phyloP scores from a whole-genome alignment of 2,888 invertebrate genomes.

The Microctonus hyperodae region DNA sequence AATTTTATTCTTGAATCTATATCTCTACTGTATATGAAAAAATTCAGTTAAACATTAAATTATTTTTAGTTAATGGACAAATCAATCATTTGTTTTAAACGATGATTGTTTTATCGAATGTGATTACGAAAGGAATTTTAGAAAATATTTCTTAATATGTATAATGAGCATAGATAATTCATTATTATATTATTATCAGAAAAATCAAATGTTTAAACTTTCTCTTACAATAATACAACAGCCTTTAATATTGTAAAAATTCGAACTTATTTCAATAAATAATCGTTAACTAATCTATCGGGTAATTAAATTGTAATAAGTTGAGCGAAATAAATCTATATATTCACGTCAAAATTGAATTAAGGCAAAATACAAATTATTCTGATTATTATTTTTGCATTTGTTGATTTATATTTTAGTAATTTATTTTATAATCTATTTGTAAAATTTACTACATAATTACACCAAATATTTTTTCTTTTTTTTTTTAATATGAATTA shows the following conservation, averaged over 20 bases:
- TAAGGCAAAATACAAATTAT: too few relatives aligned
- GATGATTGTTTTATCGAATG: background rate
- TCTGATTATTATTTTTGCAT: too few relatives aligned
- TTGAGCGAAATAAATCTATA: background rate
- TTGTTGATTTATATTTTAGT: too few relatives aligned
- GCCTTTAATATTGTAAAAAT: background rate
- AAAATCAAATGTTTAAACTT: conserved; percentile 4
- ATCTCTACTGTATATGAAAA: too few relatives aligned
- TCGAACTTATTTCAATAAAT: background rate
- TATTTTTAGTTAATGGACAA: background rate
- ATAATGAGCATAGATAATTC: too few relatives aligned
- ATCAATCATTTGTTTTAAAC: background rate
- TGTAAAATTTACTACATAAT: too few relatives aligned
- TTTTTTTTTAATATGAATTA: background rate
- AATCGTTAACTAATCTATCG: background rate
- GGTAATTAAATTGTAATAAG: background rate
- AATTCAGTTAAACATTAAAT: background rate
- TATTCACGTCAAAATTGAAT: too few relatives aligned
- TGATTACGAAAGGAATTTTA: background rate
- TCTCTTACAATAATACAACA: background rate
- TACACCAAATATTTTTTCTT: too few relatives aligned
- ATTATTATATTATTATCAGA: too few relatives aligned
- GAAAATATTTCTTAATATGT: background rate
- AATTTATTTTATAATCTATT: too few relatives aligned
- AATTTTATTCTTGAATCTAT: background rate